Percentiles rank a stretch among this genome's conserved stretches.
phyloP scores from a whole-genome alignment of 1,140 invertebrate species.

The Palaemon carinicauda region DNA sequence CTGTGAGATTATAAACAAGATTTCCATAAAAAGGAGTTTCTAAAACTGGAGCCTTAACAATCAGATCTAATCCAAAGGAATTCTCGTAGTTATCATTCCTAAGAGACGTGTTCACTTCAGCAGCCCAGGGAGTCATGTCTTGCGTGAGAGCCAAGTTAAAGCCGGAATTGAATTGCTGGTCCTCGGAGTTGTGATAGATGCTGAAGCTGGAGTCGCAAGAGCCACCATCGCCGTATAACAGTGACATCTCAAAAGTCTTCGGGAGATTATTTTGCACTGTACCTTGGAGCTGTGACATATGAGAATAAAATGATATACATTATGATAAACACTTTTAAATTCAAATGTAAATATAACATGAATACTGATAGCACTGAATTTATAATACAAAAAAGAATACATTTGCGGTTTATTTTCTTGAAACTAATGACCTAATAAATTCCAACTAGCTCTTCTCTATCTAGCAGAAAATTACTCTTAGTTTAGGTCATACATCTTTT shows the following conservation, averaged over 20 bases:
- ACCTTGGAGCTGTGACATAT: constrained; percentile 15
- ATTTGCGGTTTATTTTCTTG: too few relatives aligned
- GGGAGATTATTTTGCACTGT: neutral
- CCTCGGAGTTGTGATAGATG: constrained; percentile 14
- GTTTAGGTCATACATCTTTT: too few relatives aligned
- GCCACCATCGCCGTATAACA: constrained; percentile 19
- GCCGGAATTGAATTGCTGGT: constrained; percentile 12
- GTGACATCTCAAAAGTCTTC: neutral
- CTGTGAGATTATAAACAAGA: neutral
- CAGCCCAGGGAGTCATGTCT: constrained; percentile 3
- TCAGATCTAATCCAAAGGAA: neutral
- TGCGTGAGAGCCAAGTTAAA: neutral
- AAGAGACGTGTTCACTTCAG: constrained; percentile 12
- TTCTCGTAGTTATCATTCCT: neutral
- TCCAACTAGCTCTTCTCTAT: too few relatives aligned
- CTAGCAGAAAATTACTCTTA: too few relatives aligned
- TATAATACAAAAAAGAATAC: too few relatives aligned
- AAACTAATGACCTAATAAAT: too few relatives aligned
- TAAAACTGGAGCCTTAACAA: constrained; percentile 1
- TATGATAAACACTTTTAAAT: neutral
- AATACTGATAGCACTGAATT: too few relatives aligned
- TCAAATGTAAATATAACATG: too few relatives aligned
- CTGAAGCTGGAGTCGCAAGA: constrained; percentile 22
- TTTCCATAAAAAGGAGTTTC: neutral
- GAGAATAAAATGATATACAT: neutral